Evolutionary conservation across 53 echinoderm and acorn worm species (phyloP).

Genomic region (Patiria pectinifera): DNA sequence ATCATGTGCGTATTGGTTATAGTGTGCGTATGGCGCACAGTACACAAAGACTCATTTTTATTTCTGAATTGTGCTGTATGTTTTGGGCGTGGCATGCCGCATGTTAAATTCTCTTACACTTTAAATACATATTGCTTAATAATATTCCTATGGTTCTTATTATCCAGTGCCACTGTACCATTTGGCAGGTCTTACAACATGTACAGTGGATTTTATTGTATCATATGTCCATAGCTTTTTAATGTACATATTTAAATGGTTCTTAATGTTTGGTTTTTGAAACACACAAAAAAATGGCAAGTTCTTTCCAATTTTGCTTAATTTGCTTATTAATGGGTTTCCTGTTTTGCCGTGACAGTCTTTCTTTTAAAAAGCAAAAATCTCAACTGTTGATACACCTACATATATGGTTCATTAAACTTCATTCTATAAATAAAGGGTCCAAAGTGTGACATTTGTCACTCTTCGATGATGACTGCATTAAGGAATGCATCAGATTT

Average conservation of each 20-base stretch:
- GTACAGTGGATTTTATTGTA: slow-evolving; percentile 53
- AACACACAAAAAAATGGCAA: not conserved
- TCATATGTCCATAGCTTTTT: slow-evolving; percentile 51
- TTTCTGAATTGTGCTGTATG: not conserved
- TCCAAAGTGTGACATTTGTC: too few species aligned
- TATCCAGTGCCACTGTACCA: not conserved
- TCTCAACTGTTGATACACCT: not conserved
- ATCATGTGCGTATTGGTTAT: too few species aligned
- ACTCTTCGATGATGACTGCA: too few species aligned
- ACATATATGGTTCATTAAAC: not conserved
- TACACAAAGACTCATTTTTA: not conserved
- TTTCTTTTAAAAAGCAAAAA: not conserved
- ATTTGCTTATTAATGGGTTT: not conserved
- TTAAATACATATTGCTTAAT: not conserved
- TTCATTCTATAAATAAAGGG: not conserved
- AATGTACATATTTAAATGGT: slow-evolving; percentile 47
- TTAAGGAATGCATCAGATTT: too few species aligned
- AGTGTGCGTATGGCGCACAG: not conserved
- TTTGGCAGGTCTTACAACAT: not conserved
- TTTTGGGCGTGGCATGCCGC: not conserved
- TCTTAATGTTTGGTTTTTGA: not conserved
- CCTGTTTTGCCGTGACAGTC: not conserved
- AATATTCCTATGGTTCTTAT: not conserved
- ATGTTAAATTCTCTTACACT: not conserved
- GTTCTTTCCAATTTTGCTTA: not conserved